Conservation (phyloP, 2,797 vertebrate species). For the Labeo calbasu region DNA sequence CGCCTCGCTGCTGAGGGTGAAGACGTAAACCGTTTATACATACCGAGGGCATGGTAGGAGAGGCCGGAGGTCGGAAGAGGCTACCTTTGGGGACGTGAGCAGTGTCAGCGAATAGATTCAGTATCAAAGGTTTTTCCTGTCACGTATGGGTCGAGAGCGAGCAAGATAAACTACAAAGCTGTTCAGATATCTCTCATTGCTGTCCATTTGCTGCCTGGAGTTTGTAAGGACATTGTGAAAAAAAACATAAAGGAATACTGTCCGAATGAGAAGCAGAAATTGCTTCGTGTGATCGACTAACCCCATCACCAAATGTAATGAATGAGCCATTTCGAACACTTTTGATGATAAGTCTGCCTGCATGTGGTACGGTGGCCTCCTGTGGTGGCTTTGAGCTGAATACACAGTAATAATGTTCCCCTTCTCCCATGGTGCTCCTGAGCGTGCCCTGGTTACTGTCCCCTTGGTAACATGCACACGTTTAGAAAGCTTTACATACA, state of each 20-base stretch:
- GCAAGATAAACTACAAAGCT: constrained; percentile 51
- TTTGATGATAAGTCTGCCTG: constrained; percentile 55
- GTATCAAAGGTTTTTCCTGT: constrained; percentile 55
- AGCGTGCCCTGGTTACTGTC: constrained; percentile 62
- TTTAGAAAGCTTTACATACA: constrained; percentile 49
- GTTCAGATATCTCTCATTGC: constrained; percentile 52
- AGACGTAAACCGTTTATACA: constrained; percentile 70
- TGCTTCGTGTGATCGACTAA: constrained; percentile 45
- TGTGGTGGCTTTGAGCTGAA: constrained; percentile 49
- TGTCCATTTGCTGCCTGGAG: constrained; percentile 12
- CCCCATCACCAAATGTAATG: constrained; percentile 39
- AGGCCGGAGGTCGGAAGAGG: constrained; percentile 48
- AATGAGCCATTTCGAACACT: constrained; percentile 48
- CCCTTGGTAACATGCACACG: constrained; percentile 61
- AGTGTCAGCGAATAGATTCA: constrained; percentile 63
- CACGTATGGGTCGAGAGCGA: constrained; percentile 29
- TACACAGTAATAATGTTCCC: constrained; percentile 54
- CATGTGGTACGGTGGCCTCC: constrained; percentile 49
- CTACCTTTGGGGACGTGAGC: constrained; percentile 48
- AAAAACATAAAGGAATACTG: constrained; percentile 3
- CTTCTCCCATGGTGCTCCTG: constrained; percentile 49
- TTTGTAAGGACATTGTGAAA: constrained; percentile 2
- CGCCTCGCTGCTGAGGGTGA: constrained; percentile 52
- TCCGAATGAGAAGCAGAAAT: constrained; percentile 25
- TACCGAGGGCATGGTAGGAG: constrained; percentile 36